Base-by-base conservation (phyloP, 2,113 vertebrate genomes). In the Prochilodus magdalenae region DNA sequence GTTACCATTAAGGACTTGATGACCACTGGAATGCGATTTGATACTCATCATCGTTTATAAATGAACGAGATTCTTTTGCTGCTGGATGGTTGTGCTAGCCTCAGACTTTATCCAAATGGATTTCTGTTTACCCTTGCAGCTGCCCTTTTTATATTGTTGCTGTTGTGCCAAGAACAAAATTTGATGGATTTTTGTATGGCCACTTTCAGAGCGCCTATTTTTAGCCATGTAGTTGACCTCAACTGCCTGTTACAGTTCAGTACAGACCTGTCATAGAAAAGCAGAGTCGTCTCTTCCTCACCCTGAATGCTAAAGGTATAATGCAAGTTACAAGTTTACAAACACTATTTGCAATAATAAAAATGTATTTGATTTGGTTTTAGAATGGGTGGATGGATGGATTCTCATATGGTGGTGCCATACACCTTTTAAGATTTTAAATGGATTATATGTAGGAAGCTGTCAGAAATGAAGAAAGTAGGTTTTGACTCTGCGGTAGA, bases 161-260 rank as follows among this genome's bases (percentile, higher is more conserved):
- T 55, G 27, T 74, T 26, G 22, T 22, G 53, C 53, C 53, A 26
- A 60, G 57, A 60, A 26, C n/a, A 76, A 76, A 33, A 27, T 78
- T 69, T 10, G 55, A 78, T 55, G 53, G 53, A 22, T 55, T 55
- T 55, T 55, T 55, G 53, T 18, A 22, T 6, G 14, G 14, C 3
- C 33, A 57, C 69, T 13, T 60, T 60, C 11, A 26, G 10, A 60
- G 57, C 10, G 10, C 6, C 57, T 60, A 55, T 60, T 60, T 60
- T 60, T 60, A 26, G 57, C 24, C 3, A 15, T 1, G 15, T 22
- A 7, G 40, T 33, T 67, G 47, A 53, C 15, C 71, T 30, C 53
- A 26, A 72, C 44, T 53, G 65, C 16, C 57, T 60, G 36, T 29
- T 51, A 18, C 33, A 62, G 44, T 60, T 63, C 4, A 72, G 36